Conservation (phyloP, 2,113 vertebrate genomes). For the Rhinichthys klamathensis region DNA sequence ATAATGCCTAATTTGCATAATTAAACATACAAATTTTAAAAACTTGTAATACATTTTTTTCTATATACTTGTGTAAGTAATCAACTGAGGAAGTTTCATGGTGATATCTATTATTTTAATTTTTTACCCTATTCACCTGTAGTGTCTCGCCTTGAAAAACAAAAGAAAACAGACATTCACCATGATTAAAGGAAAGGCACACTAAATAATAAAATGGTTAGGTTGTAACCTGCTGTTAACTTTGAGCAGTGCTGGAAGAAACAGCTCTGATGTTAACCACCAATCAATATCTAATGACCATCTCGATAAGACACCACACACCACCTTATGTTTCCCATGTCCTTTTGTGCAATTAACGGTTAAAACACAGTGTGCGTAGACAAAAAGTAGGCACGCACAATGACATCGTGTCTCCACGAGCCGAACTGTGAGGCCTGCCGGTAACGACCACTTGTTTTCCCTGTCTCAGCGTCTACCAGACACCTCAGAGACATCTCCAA, state of each 20-base stretch:
- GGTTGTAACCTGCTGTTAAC: constrained; percentile 51
- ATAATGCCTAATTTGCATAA: no score
- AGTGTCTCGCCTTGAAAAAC: no score
- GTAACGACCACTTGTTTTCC: constrained; percentile 33
- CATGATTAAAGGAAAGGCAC: constrained; percentile 21
- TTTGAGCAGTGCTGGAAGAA: not conserved
- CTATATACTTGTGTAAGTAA: no score
- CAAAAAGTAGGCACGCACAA: constrained; percentile 6
- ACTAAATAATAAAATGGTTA: constrained; percentile 33
- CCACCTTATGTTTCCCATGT: constrained; percentile 5
- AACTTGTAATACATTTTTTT: no score
- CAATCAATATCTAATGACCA: constrained; percentile 54
- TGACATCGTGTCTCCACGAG: constrained; percentile 1
- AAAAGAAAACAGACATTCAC: not conserved
- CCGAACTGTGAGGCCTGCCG: constrained; percentile 9
- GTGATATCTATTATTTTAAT: no score
- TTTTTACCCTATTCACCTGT: no score
- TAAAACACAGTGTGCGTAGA: not conserved
- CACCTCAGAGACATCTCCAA: constrained; percentile 41
- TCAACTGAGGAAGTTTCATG: no score
- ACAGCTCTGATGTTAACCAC: constrained; percentile 36
- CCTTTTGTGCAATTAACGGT: constrained; percentile 19
- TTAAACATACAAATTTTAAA: no score
- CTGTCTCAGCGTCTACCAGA: constrained; percentile 42
- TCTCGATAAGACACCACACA: constrained; percentile 27